phyloP scores from a whole-genome alignment of 2,113 vertebrate species.

The Ursus arctos region DNA sequence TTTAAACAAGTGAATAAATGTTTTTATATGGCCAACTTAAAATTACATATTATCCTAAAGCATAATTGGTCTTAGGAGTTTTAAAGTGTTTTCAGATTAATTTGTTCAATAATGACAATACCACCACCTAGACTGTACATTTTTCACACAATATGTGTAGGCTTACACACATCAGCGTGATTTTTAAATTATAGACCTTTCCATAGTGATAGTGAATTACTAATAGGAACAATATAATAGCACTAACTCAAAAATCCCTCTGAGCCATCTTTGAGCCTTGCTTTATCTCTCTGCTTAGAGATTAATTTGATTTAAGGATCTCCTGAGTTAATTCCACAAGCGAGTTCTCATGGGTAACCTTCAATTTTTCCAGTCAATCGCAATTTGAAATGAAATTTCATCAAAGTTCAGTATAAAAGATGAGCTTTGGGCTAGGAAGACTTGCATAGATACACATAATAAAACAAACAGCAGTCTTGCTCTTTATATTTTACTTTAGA shows the following conservation, averaged over 20 bases:
- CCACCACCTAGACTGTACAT: neutral
- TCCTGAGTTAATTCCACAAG: neutral
- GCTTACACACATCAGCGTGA: neutral
- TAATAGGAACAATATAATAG: neutral
- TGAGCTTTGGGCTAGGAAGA: conserved; percentile 31
- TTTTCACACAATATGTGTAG: neutral
- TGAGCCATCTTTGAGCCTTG: conserved; percentile 14
- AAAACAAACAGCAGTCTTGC: neutral
- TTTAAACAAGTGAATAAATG: neutral
- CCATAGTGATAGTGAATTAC: neutral
- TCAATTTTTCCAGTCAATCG: conserved; percentile 1
- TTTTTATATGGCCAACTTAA: neutral
- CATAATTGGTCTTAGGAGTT: neutral
- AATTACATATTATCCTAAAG: conserved; percentile 1
- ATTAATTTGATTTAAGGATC: conserved; percentile 27
- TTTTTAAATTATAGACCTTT: conserved; percentile 35
- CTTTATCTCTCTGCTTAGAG: neutral
- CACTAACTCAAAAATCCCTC: neutral
- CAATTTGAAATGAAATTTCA: conserved; percentile 62
- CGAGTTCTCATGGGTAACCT: neutral
- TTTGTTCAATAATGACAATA: neutral
- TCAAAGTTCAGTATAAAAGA: neutral
- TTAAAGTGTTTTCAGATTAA: conserved; percentile 34
- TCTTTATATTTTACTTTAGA: conserved; percentile 34
- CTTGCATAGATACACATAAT: neutral